Percentiles rank a stretch among this genome's conserved stretches.
Conservation (phyloP, 2,888 invertebrate species). For the Zele albiditarsus region DNA sequence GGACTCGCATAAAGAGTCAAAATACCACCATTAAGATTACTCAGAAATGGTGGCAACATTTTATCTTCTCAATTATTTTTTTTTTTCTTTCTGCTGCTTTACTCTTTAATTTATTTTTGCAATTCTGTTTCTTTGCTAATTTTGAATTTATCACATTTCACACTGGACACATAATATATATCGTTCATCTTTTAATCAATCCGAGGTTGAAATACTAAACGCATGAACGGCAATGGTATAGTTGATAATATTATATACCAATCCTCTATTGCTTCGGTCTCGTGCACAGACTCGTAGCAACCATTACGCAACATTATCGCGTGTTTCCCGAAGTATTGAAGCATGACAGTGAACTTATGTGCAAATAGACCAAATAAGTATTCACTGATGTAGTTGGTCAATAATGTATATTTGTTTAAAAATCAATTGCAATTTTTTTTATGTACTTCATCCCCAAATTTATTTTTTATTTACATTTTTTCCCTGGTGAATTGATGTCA, state of each 20-base stretch:
- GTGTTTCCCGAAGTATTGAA: conserved; percentile 22
- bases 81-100: neutral
- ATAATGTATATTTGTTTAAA: neutral
- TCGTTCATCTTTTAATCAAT: conserved; percentile 12
- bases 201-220: conserved; percentile 8
- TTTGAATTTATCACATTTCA: conserved; percentile 16
- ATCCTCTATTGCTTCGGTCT: conserved; percentile 24
- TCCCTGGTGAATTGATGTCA: neutral
- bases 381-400: neutral
- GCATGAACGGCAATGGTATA: conserved; percentile 20
- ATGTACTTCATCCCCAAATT: neutral
- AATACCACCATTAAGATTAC: conserved; percentile 70
- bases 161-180: conserved; percentile 8
- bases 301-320: conserved; percentile 34
- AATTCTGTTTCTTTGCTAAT: conserved; percentile 2
- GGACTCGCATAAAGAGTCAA: conserved; percentile 68
- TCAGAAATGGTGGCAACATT: conserved; percentile 71
- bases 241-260: conserved; percentile 27
- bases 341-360: conserved; percentile 31
- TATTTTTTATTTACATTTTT: neutral
- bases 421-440: neutral
- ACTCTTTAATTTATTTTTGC: conserved; percentile 7
- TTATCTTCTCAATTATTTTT: conserved; percentile 25
- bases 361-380: neutral
- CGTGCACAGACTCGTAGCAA: conserved; percentile 28